Percentiles rank a stretch among this genome's conserved stretches.
Conservation (phyloP, 2,888 invertebrate genomes). For the Mimumesa dahlbomi region DNA sequence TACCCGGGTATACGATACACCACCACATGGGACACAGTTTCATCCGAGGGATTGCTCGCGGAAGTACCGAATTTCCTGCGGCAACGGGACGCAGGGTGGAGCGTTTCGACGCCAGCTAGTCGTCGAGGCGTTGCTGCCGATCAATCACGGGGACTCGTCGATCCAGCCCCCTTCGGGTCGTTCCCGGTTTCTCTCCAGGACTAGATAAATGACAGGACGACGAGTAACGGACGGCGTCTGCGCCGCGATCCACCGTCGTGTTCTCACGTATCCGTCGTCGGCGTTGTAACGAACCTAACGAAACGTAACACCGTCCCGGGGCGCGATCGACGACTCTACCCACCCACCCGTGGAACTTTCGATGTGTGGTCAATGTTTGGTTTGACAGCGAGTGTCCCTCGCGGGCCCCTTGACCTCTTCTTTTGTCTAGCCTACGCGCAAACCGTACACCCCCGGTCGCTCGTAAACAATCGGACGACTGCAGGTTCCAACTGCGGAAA, state of each 20-base stretch:
- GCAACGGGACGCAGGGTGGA: constrained; percentile 39
- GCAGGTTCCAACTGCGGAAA: constrained; percentile 58
- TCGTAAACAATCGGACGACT: constrained; percentile 47
- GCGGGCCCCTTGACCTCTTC: constrained; percentile 43
- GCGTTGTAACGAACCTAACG: constrained; percentile 60
- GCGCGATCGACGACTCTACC: constrained; percentile 19
- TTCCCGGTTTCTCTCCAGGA: constrained; percentile 42
- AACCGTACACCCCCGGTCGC: background rate
- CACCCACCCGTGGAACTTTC: constrained; percentile 12
- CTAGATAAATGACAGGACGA: constrained; percentile 63
- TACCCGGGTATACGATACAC: background rate
- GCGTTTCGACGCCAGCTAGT: constrained; percentile 57
- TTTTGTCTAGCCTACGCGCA: constrained; percentile 38
- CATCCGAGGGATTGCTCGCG: constrained; percentile 25
- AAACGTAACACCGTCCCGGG: constrained; percentile 64
- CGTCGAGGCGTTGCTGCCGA: constrained; percentile 66
- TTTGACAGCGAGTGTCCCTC: constrained; percentile 68
- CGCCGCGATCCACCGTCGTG: constrained; percentile 48
- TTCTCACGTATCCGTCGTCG: constrained; percentile 61
- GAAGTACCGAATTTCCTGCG: constrained; percentile 58
- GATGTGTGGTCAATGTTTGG: constrained; percentile 73
- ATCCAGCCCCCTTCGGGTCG: constrained; percentile 48
- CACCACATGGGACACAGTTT: background rate
- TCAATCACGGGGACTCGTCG: constrained; percentile 63
- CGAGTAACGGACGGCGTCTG: constrained; percentile 44